Base-by-base conservation (phyloP, 2,888 invertebrate species). In the Drosophila borborema region DNA sequence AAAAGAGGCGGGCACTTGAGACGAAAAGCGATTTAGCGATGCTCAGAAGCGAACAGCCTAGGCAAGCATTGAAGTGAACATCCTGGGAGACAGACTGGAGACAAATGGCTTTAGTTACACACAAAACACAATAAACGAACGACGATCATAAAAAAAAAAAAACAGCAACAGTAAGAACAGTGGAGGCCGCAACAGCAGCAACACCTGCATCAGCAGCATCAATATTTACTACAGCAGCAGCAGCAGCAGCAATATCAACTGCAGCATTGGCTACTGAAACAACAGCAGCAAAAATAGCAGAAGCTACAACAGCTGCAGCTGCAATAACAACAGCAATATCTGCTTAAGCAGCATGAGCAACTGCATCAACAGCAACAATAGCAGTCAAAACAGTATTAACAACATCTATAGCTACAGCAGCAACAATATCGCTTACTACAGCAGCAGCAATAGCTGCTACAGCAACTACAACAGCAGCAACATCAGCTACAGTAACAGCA, bases 61-160 rank as follows among this genome's bases (percentile, higher is more conserved):
- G 51, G 65, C 34, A 81, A 56, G 55, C 82, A 80, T 43, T 72
- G 62, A 73, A 65, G 72, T 89, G 78, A 18, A 88, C 83, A 83
- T 88, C 86, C 86, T 81, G 72, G n/a, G 55, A 72, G 70, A 77
- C 77, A 80, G 58, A 43, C 31, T 78, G 79, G 76, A 77, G 77
- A 76, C 77, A 74, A 87, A 87, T 79, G 67, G 40, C 51, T 69
- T 45, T 9, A 28, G 54, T 65, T 63, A 45, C 53, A 61, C 41
- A 49, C 16, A 49, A 40, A 38, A 55, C 54, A 45, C 75, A 62
- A 59, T 62, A n/a, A 55, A 74, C 67, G 54, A 40, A 10, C 49
- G 38, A 49, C 43, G 72, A 53, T 72, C 54, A 63, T 61, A 56
- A 56, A 64, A 71, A 43, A 12, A 4, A 18, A 43, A 18, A 4